Evolutionary conservation across 2,888 invertebrate species (phyloP), one percentile per base, ranked within the genome.

Genomic region (Bellardia bayeri): DNA sequence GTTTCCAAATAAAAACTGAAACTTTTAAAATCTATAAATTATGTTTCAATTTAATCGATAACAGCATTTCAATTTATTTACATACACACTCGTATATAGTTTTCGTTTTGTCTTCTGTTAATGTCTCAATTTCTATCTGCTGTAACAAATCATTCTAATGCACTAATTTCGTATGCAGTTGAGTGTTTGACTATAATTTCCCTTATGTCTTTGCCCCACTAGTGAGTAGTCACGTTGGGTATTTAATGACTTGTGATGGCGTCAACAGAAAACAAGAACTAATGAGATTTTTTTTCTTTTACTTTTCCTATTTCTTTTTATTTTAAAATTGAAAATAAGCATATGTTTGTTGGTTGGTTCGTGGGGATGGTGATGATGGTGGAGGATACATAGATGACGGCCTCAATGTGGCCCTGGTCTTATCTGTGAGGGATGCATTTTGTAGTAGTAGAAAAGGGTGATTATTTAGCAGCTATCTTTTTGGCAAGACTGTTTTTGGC

Each of bases 201-300:
- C 69, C 69, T 45, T 51, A 49, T 54, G 79, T 42, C n/a, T 33
- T 40, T 56, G 11, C 16, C 56, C 56, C 33, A 40, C 23, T 11
- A 72, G 11, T n/a, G 13, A 40, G 37, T 11, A 72, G 11, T n/a
- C 49, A 66, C 51, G 51, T 75, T 74, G 56, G 69, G 16, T 58
- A 72, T 72, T 82, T 72, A 76, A 82, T 85, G 82, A 66, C 72
- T 82, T 71, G 71, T 72, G 64, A 76, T 85, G 85, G 85, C 81
- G 71, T 85, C 76, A 81, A 76, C 69, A 80, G 23, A 40, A 72
- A 56, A 75, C 40, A 61, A 56, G 13, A 74, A 74, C 56, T 75
- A 85, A 85, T 81, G 49, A 76, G 63, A n/a, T 68, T 69, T 81
- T 71, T 63, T 4, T 56, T 40, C 49, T 42, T 6, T 68, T 30